Conservation (phyloP, 2,888 invertebrate species). For the Lepetodrilus schrolli region DNA sequence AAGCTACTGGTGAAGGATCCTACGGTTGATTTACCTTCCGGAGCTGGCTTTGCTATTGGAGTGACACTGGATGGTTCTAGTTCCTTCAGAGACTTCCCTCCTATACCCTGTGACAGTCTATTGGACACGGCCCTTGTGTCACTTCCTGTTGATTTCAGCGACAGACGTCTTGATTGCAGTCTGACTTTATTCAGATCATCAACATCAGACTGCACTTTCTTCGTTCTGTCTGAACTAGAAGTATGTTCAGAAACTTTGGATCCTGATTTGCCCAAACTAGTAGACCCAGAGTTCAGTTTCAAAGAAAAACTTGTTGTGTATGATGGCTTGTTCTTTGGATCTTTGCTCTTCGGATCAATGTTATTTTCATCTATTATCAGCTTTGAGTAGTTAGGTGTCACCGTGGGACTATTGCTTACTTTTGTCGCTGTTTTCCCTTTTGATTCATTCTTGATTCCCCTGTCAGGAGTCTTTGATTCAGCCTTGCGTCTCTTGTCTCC, state of each 20-base stretch:
- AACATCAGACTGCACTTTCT: neutral
- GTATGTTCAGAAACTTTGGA: no score
- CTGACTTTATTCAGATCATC: neutral
- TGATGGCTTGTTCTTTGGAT: neutral
- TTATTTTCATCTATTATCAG: no score
- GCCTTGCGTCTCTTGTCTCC: neutral
- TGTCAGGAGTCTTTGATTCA: neutral
- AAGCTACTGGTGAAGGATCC: no score
- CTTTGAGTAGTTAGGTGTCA: neutral
- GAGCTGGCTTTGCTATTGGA: no score
- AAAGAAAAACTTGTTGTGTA: neutral
- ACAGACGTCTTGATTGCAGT: neutral
- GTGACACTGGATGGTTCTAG: no score
- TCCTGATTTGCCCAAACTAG: no score
- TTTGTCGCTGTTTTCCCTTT: neutral
- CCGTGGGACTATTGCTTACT: neutral
- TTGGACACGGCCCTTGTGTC: neutral
- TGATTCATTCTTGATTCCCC: neutral
- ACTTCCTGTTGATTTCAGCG: neutral
- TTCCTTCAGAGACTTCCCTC: no score
- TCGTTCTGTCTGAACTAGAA: neutral
- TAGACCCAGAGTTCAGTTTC: constrained; percentile 1
- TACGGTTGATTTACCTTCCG: no score
- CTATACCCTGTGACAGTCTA: neutral
- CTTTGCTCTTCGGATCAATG: neutral